These are phyloP conservation scores for Pipra filicauda DNA, from an alignment of 2,113 vertebrate species.

Conservation along the genomic window DNA sequence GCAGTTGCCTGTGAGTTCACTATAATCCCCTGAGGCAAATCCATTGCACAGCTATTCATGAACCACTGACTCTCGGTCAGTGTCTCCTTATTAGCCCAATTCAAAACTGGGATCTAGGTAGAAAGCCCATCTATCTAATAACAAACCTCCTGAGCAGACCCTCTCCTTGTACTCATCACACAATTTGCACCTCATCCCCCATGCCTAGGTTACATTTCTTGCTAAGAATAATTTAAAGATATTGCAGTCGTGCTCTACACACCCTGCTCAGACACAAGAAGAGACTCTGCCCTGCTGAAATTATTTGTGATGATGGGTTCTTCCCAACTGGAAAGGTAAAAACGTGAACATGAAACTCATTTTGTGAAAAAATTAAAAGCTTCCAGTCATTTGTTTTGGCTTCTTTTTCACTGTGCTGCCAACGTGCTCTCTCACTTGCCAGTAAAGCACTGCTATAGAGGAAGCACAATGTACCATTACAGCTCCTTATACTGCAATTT, in stretches of 20 bases:
- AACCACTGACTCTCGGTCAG: fast-evolving
- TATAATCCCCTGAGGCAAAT: background rate
- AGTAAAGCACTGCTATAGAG: background rate
- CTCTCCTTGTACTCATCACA: background rate
- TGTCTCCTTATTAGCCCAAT: background rate
- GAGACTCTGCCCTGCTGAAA: background rate
- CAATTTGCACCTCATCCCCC: background rate
- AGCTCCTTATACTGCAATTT: background rate
- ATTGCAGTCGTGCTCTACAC: background rate
- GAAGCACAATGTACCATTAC: background rate
- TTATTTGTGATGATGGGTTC: background rate
- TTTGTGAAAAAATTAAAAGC: background rate
- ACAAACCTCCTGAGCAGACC: background rate
- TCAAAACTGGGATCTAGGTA: background rate
- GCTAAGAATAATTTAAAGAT: background rate
- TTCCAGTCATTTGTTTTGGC: background rate
- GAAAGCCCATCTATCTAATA: background rate
- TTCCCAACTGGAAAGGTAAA: background rate
- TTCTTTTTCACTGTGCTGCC: background rate
- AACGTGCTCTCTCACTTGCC: background rate
- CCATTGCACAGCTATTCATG: background rate
- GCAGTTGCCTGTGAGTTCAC: background rate
- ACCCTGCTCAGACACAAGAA: background rate
- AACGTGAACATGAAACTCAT: background rate
- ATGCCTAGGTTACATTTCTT: background rate